Conservation (phyloP, 2,888 invertebrate species). For the Spatulosminthurus flaviceps region DNA sequence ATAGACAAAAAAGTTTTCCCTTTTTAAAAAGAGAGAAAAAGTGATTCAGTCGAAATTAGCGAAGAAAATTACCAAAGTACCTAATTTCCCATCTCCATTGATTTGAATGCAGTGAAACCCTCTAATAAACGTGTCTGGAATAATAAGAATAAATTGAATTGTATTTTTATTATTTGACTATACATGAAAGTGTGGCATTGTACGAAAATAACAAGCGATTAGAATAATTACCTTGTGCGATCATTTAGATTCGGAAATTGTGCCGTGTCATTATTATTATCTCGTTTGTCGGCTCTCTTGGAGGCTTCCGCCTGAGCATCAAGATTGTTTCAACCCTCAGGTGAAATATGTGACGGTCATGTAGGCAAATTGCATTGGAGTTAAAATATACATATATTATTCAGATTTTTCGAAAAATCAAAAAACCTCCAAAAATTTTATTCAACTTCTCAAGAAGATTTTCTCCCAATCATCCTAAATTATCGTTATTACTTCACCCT, state of each 20-base stretch:
- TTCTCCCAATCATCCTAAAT: no score
- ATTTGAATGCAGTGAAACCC: no score
- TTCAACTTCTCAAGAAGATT: no score
- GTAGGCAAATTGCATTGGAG: background rate
- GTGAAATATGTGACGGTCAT: slow-evolving; percentile 9
- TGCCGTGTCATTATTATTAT: slow-evolving; percentile 10
- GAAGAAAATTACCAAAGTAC: no score
- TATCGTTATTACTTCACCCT: background rate
- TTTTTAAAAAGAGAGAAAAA: no score
- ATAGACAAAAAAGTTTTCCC: no score
- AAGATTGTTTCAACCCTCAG: background rate
- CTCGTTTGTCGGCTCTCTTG: background rate
- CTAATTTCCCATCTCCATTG: no score
- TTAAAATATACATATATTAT: background rate
- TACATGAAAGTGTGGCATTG: background rate
- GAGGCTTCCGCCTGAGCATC: background rate
- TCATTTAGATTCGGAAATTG: slow-evolving; percentile 3
- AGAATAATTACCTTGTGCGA: slow-evolving; percentile 10
- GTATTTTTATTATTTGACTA: background rate
- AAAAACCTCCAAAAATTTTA: no score
- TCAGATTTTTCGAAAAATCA: no score
- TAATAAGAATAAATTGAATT: background rate
- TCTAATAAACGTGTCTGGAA: background rate
- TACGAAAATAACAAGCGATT: slow-evolving; percentile 1
- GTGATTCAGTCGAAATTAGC: no score